Base-by-base conservation (phyloP, 30 jellyfish, hydroid and myxozoan species). In the Cassiopea andromeda region DNA sequence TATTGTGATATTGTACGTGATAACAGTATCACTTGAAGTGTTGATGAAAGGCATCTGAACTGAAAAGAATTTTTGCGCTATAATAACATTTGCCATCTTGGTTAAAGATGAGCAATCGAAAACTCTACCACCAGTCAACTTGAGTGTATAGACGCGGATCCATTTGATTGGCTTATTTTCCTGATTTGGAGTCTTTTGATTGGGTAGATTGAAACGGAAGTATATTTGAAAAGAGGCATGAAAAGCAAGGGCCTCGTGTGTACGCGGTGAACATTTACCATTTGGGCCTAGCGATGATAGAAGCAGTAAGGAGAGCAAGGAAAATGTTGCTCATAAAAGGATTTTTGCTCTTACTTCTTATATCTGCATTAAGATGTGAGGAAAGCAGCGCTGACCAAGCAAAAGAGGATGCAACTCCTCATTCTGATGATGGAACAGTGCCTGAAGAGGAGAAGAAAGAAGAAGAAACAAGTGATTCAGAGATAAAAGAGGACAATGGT, bases 401-500 rank as follows among this genome's bases (percentile, higher is more conserved):
- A 8, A 38, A 60, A 38, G 86, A 77, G 27, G 86, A 48, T 10
- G 58, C 74, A 48, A 54, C 54, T 70, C 57, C 49, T 15, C 49
- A 1, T 47, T 27, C 44, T 1, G 69, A 66, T 17, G 83, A 54
- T 13, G 87, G 38, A 16, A 77, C 60, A 9, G 70, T 44, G 66
- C 48, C 72, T 5, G 89, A 86, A 27, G 89, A 66, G 58, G 89
- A 66, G 12, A 17, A 57, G 6, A 82, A 46, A 58, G 93, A 72
- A 5, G 66, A 48, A 0, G 82, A 61, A 14, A 12, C 85, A 1
- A 78, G 49, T 18, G 46, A 9, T 13, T 67, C 83, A 15, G 90
- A 81, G 18, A 82, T 81, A 46, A 87, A 74, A 48, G 98, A 94
- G 82, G 98, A 94, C 72, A 82, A 85, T 60, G 97, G 91, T 60